These are phyloP conservation scores for Montipora capitata DNA, from an alignment of 92 coral and sea anemone species.

Conservation along the genomic window DNA sequence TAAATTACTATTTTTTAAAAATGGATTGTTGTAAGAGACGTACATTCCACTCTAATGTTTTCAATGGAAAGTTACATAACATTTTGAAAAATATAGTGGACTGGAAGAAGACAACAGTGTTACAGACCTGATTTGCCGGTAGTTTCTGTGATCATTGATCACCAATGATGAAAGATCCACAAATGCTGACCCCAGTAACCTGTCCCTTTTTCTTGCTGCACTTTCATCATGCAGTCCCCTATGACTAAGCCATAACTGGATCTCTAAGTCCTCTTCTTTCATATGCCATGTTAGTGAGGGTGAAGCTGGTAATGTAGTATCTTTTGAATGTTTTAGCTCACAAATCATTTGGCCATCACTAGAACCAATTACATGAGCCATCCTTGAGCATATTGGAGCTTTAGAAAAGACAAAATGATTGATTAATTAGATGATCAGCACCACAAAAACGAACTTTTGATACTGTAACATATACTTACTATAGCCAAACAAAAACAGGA, in stretches of 20 bases:
- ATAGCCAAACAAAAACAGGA: too few species aligned
- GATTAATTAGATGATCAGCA: too few species aligned
- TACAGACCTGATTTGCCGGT: constrained; percentile 68
- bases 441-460: too few species aligned
- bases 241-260: constrained; percentile 93
- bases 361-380: constrained; percentile 51
- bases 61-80: too few species aligned
- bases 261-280: constrained; percentile 90
- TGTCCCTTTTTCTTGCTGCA: constrained; percentile 90
- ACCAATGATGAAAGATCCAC: constrained; percentile 84
- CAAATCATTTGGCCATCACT: constrained; percentile 71
- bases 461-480: too few species aligned
- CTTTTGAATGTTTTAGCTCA: constrained; percentile 85
- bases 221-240: constrained; percentile 50
- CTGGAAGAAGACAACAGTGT: not conserved
- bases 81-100: not conserved
- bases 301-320: constrained; percentile 70
- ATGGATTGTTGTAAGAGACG: too few species aligned
- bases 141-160: constrained; percentile 59
- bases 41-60: too few species aligned
- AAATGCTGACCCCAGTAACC: constrained; percentile 92
- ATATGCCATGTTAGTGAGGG: constrained; percentile 90
- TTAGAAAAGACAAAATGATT: not conserved
- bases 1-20: too few species aligned
- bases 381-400: constrained; percentile 92